A percentile compares a stretch with the other conserved stretches of the same genome.
These are phyloP conservation scores for Pithys albifrons DNA, from an alignment of 2,113 vertebrate species.

Conservation along the genomic window DNA sequence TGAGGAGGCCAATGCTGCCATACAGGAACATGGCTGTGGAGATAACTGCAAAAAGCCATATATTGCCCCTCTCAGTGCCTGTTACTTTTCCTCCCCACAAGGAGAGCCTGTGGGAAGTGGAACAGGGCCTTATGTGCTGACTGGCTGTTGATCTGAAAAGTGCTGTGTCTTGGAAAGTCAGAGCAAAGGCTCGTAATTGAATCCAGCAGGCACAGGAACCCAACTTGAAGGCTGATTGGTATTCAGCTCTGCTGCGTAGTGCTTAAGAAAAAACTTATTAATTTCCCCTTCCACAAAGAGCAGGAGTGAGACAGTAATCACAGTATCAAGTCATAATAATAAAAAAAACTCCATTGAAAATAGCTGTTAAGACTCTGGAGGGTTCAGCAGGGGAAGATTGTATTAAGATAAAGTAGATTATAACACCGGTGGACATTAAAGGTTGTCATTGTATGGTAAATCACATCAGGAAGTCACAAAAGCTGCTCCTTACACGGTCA, in stretches of 20 bases:
- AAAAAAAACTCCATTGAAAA: slow-evolving; percentile 65
- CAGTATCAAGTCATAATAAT: slow-evolving; percentile 71
- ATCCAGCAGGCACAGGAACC: background rate
- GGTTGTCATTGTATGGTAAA: slow-evolving; percentile 68
- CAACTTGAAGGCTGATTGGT: slow-evolving; percentile 33
- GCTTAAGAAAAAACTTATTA: slow-evolving; percentile 76
- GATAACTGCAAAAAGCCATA: background rate
- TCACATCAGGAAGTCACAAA: slow-evolving; percentile 58
- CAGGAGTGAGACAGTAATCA: slow-evolving; percentile 70
- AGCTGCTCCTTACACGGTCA: slow-evolving; percentile 17
- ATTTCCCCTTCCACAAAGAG: slow-evolving; percentile 74
- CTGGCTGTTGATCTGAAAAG: background rate
- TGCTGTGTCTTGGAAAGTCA: background rate
- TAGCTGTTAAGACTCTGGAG: slow-evolving; percentile 67
- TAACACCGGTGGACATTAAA: slow-evolving; percentile 56
- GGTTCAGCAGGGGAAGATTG: slow-evolving; percentile 72
- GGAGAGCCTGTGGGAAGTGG: background rate
- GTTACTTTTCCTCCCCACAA: background rate
- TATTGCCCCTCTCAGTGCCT: background rate
- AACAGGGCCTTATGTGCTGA: background rate
- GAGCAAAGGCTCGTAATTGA: slow-evolving; percentile 32
- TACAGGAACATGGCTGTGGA: background rate
- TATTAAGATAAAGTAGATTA: slow-evolving; percentile 80
- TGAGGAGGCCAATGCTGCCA: background rate
- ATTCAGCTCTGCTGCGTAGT: slow-evolving; percentile 46